phyloP scores from a whole-genome alignment of 2,113 vertebrate genomes.

The Pristiophorus japonicus region DNA sequence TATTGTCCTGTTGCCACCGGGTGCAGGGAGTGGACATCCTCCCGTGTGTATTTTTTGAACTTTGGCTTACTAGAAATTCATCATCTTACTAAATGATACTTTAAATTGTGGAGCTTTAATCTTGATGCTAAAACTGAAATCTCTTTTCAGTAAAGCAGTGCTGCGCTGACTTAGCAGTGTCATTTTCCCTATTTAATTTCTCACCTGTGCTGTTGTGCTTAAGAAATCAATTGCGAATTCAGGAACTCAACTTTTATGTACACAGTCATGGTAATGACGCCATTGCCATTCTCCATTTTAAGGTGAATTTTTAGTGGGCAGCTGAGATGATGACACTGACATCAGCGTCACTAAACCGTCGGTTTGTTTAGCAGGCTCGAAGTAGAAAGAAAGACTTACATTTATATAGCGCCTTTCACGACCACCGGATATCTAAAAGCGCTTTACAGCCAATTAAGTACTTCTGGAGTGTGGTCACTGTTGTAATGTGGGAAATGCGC shows the following conservation, averaged over 20 bases:
- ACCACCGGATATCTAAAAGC: too few species aligned
- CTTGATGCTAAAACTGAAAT: too few species aligned
- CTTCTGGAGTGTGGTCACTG: too few species aligned
- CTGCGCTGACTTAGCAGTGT: background rate
- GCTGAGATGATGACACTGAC: background rate
- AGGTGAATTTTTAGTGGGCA: background rate
- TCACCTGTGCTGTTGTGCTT: background rate
- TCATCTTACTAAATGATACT: background rate
- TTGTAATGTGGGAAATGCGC: too few species aligned
- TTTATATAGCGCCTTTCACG: too few species aligned
- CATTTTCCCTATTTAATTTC: background rate
- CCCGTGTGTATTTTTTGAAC: background rate
- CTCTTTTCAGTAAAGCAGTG: background rate
- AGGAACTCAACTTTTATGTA: background rate
- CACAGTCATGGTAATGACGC: background rate
- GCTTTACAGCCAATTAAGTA: too few species aligned
- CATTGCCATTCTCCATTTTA: background rate
- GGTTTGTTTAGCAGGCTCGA: background rate
- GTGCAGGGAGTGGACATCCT: background rate
- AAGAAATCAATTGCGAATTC: background rate
- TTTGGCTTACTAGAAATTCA: background rate
- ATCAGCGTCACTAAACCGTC: background rate
- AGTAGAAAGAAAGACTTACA: too few species aligned
- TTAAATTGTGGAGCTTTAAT: background rate
- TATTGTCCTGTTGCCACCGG: background rate